A percentile compares a stretch with the other conserved stretches of the same genome.
These are phyloP conservation scores for Neotoma lepida DNA, from an alignment of 2,113 vertebrate species.

Conservation along the genomic window DNA sequence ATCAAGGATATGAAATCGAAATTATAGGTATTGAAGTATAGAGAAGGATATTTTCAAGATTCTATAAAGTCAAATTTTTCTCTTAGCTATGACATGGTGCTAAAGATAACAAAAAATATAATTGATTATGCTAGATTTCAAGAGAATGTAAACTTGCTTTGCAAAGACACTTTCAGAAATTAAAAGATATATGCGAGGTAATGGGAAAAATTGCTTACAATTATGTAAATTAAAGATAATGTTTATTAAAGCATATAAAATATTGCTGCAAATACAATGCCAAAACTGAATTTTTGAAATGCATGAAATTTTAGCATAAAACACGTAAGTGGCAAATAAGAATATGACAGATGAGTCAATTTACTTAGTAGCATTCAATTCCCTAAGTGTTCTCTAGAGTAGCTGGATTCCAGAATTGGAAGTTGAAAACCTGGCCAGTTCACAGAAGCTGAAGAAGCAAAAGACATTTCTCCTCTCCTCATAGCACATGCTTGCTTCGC, in stretches of 20 bases:
- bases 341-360: not conserved
- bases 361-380: not conserved
- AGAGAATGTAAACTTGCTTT: not conserved
- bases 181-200: not conserved
- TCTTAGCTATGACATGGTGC: not conserved
- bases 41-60: not conserved
- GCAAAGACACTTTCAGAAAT: not conserved
- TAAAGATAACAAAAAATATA: not conserved
- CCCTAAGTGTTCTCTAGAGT: not conserved
- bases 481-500: not conserved
- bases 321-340: not conserved
- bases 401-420: not conserved
- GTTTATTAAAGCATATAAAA: not conserved
- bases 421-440: not conserved
- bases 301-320: not conserved
- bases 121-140: not conserved
- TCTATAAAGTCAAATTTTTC: not conserved
- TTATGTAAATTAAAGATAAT: not conserved
- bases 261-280: not conserved
- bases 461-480: not conserved
- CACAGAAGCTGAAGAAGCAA: not conserved
- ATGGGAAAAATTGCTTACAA: not conserved
- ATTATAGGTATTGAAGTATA: not conserved
- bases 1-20: not conserved
- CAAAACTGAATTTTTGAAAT: not conserved